Evolutionary conservation across 2,797 vertebrate genomes (phyloP).

Genomic region (Syngnathus acus): DNA sequence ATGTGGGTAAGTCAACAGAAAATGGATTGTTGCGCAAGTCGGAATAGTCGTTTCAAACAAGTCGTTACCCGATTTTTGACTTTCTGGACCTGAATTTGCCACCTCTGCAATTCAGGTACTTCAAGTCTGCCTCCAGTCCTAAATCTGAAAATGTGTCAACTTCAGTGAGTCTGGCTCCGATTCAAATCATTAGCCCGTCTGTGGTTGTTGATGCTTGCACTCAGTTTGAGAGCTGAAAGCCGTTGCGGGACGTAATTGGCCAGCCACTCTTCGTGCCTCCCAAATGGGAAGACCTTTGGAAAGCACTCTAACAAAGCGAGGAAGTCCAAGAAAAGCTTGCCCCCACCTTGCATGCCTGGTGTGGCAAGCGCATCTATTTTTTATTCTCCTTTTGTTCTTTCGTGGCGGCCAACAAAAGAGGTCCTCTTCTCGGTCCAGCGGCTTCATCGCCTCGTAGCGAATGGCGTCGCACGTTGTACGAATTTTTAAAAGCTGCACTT

Average conservation of each 20-base stretch:
- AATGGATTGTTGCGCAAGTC: no score
- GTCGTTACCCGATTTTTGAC: no score
- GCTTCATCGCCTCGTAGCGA: constrained; percentile 23
- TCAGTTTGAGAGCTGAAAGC: constrained; percentile 9
- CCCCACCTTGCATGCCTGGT: constrained; percentile 34
- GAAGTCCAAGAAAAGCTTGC: constrained; percentile 31
- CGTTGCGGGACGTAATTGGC: background rate
- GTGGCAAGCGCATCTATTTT: constrained; percentile 45
- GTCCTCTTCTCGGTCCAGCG: constrained; percentile 28
- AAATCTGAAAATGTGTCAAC: background rate
- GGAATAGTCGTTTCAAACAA: no score
- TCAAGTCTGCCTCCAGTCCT: background rate
- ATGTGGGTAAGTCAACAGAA: constrained; percentile 81
- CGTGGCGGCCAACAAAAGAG: constrained; percentile 45
- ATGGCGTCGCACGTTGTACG: constrained; percentile 16
- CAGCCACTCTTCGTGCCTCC: constrained; percentile 5
- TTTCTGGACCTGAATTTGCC: no score
- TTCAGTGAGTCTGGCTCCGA: background rate
- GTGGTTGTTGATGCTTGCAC: background rate
- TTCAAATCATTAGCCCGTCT: background rate
- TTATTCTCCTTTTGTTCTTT: constrained; percentile 56
- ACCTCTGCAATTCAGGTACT: no score
- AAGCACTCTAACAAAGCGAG: constrained; percentile 45
- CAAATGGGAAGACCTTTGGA: constrained; percentile 53
- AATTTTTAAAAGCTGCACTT: constrained; percentile 1